Conservation (phyloP, 2,113 vertebrate genomes). For the Rhynchomys soricoides region DNA sequence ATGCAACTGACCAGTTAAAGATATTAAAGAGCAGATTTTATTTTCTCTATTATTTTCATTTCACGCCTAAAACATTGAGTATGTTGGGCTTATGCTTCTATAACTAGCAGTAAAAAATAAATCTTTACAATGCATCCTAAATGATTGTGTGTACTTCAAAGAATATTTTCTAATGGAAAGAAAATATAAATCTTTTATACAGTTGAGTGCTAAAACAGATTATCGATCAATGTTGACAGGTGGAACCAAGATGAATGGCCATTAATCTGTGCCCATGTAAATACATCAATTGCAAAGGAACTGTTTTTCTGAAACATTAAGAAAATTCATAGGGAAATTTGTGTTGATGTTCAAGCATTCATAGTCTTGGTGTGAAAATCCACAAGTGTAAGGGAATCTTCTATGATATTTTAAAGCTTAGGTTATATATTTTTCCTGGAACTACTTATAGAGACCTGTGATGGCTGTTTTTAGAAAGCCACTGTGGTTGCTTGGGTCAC, state of each 20-base stretch:
- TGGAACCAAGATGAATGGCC: constrained; percentile 54
- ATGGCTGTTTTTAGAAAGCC: constrained; percentile 74
- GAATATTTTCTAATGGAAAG: constrained; percentile 74
- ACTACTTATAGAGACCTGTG: constrained; percentile 1
- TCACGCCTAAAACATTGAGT: constrained; percentile 24
- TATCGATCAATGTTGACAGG: constrained; percentile 69
- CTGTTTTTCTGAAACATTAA: constrained; percentile 1
- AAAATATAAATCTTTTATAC: constrained; percentile 60
- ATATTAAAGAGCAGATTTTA: constrained; percentile 38
- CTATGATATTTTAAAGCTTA: constrained; percentile 28
- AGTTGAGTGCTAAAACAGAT: constrained; percentile 53
- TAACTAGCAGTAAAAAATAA: constrained; percentile 23
- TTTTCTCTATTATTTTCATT: constrained; percentile 54
- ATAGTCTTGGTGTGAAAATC: neutral
- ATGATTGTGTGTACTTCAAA: constrained; percentile 59
- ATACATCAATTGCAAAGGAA: neutral
- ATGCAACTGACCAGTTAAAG: neutral
- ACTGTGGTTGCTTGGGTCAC: constrained; percentile 61
- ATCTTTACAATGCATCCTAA: constrained; percentile 53
- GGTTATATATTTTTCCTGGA: constrained; percentile 56
- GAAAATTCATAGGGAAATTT: neutral
- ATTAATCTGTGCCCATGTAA: neutral
- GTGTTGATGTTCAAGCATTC: neutral
- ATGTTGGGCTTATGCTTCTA: constrained; percentile 50
- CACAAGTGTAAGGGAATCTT: neutral